Conservation (phyloP, 2,113 vertebrate genomes). For the Periophthalmodon schlosseri region DNA sequence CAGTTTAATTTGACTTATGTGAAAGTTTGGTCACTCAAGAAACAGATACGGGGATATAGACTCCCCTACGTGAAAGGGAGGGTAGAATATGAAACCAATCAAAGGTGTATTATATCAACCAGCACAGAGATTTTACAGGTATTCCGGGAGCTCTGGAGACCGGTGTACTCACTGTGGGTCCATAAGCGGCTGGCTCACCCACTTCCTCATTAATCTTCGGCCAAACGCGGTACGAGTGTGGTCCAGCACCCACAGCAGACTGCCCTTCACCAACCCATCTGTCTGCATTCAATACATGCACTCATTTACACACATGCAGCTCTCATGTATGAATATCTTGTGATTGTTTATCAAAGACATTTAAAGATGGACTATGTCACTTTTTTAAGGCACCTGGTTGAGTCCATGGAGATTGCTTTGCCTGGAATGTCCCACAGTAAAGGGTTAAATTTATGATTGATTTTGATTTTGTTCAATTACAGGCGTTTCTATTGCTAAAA, state of each 20-base stretch:
- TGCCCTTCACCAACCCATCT: slow-evolving; percentile 86
- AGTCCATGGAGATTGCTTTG: too few relatives aligned
- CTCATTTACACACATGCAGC: not conserved
- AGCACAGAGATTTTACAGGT: not conserved
- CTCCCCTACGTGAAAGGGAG: not conserved
- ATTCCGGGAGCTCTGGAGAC: not conserved
- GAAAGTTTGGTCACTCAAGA: too few relatives aligned
- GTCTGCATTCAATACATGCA: slow-evolving; percentile 74
- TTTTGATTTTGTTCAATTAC: too few relatives aligned
- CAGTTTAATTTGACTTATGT: too few relatives aligned
- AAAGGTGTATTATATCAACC: not conserved
- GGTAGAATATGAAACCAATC: not conserved
- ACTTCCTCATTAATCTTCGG: slow-evolving; percentile 88
- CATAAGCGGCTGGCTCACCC: slow-evolving; percentile 90
- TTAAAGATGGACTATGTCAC: not conserved
- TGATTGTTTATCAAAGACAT: not conserved
- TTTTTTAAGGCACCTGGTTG: too few relatives aligned
- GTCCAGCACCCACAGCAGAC: slow-evolving; percentile 93
- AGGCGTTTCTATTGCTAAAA: too few relatives aligned
- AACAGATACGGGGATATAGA: too few relatives aligned
- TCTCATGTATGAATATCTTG: not conserved
- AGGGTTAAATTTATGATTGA: too few relatives aligned
- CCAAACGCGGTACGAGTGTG: slow-evolving; percentile 91
- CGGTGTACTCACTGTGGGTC: slow-evolving; percentile 82
- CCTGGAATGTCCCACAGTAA: too few relatives aligned